A percentile compares a stretch with the other conserved stretches of the same genome.
These are phyloP conservation scores for Taphrorychus bicolor DNA, from an alignment of 2,888 invertebrate species.

Conservation along the genomic window DNA sequence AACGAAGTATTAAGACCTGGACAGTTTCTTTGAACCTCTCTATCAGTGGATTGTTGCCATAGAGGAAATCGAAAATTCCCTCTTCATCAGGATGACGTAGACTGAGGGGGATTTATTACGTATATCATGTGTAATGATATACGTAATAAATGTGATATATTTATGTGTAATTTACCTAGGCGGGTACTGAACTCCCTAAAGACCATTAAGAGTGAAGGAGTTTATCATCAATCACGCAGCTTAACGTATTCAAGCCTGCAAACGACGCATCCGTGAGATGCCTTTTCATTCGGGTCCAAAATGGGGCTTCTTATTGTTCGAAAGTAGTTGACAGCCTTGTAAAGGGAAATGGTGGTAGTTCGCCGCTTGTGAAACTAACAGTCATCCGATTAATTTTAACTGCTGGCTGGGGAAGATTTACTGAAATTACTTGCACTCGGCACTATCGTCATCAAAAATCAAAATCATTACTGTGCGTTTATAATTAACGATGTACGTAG, in stretches of 20 bases:
- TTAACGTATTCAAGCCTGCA: conserved; percentile 38
- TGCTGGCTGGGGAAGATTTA: not conserved
- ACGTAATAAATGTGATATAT: too few species aligned
- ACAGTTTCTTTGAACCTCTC: too few species aligned
- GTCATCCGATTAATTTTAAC: conserved; percentile 11
- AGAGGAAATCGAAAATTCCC: not conserved
- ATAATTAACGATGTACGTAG: too few species aligned
- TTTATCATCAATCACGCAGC: conserved; percentile 37
- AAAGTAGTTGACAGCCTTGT: conserved; percentile 23
- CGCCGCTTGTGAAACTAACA: conserved; percentile 3
- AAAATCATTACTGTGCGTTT: too few species aligned
- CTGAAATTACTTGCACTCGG: not conserved
- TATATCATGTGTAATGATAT: too few species aligned
- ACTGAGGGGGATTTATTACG: not conserved
- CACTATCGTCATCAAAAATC: too few species aligned
- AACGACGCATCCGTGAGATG: conserved; percentile 34
- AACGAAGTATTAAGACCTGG: not conserved
- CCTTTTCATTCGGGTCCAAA: conserved; percentile 24
- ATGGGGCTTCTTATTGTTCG: conserved; percentile 25
- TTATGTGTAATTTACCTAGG: conserved; percentile 6
- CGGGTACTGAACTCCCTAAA: conserved; percentile 25
- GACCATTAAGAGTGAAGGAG: conserved; percentile 20
- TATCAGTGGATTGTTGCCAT: too few species aligned
- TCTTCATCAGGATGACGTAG: not conserved
- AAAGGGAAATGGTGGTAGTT: conserved; percentile 3